Base-by-base conservation (phyloP, 2,888 invertebrate species). In the Ctenicera cuprea region DNA sequence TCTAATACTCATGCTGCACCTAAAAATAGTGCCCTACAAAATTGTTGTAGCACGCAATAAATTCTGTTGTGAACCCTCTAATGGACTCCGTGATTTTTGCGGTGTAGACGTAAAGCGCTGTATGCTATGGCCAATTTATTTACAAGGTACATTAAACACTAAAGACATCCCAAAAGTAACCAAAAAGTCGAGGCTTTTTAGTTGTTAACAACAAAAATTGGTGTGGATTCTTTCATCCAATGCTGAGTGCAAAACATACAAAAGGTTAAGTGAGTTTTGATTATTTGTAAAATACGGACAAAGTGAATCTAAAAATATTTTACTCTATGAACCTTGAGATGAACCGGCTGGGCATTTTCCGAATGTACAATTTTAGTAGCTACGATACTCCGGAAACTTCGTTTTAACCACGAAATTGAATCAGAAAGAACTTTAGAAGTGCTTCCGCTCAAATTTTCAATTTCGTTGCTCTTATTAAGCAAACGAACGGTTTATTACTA, bases 131-230 rank as follows among this genome's bases (percentile, higher is more conserved):
- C 45, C 45, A 45, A 45, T 45, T 45, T 45, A 45, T 45, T 45
- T 45, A 45, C 45, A 45, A 45, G 45, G 45, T 45, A 45, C 45
- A 45, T 45, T 45, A 45, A 45, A 1, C 18, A 18, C 14, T 45
- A 45, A 45, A 1, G 45, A 45, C 45, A 45, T 1, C 18, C 45
- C 9, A 16, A 16, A 9, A 18, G 16, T n/a, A n/a, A 8, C 16
- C 4, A 45, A 45, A 41, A 45, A 45, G 45, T 45, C 18, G 45
- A 45, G 16, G 50, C 22, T 50, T 50, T 50, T 50, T 50, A 50
- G 50, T 18, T 22, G 22, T 50, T 18, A 22, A 12, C 50, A 22
- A 50, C 22, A 50, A 50, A 50, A 50, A 50, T 50, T 50, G 22
- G 20, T 50, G 50, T 50, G 22, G 50, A 50, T 22, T 20, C 22